A percentile compares a stretch with the other conserved stretches of the same genome.
These are phyloP conservation scores for Sclerodermus sp. DNA, from an alignment of 2,888 invertebrate genomes.

Conservation along the genomic window DNA sequence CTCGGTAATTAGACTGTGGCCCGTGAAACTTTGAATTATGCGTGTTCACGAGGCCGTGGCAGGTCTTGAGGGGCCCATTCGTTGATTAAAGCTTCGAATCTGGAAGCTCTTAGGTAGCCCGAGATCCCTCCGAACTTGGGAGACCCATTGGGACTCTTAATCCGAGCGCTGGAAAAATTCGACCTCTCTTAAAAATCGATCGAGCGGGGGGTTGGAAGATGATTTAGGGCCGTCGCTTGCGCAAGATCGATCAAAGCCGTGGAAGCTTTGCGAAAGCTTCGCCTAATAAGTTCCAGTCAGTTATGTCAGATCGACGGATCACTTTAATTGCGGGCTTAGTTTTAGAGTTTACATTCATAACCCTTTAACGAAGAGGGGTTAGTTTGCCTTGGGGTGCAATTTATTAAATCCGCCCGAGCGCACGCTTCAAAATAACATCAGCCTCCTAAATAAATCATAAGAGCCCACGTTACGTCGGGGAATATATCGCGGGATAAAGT, in stretches of 20 bases:
- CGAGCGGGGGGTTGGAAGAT: no score
- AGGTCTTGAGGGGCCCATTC: slow-evolving; percentile 45
- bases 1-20: slow-evolving; percentile 52
- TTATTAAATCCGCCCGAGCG: slow-evolving; percentile 30
- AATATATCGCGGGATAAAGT: no score
- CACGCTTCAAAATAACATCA: background rate
- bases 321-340: slow-evolving; percentile 41
- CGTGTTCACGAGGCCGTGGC: slow-evolving; percentile 34
- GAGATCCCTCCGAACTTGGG: no score
- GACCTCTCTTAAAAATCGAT: no score
- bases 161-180: no score
- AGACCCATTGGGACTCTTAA: no score
- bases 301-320: slow-evolving; percentile 24
- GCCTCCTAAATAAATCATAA: no score
- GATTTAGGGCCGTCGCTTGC: no score
- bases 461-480: no score
- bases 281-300: slow-evolving; percentile 10
- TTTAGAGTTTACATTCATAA: slow-evolving; percentile 41
- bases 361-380: slow-evolving; percentile 34
- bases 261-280: slow-evolving; percentile 1
- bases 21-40: slow-evolving; percentile 53
- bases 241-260: no score
- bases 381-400: slow-evolving; percentile 26
- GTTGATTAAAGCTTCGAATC: slow-evolving; percentile 47
- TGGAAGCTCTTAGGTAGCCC: background rate